Evolutionary conservation across 2,113 vertebrate species (phyloP).

Genomic region (Corythornis madagascariensis): DNA sequence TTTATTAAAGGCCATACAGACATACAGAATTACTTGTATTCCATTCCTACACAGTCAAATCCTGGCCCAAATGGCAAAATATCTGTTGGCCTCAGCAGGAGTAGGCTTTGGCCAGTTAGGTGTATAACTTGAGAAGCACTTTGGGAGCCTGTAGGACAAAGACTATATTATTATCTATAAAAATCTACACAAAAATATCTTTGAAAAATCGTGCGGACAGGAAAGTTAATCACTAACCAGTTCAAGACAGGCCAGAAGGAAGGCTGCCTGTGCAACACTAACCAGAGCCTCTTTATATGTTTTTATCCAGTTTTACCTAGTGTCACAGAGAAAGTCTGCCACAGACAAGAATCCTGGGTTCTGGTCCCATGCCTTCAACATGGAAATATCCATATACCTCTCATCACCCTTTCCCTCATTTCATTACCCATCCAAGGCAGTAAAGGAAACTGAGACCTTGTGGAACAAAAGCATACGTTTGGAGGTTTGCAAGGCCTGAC

Average conservation of each 20-base stretch:
- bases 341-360: background rate
- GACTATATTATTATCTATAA: constrained; percentile 19
- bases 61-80: constrained; percentile 16
- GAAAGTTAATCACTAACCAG: background rate
- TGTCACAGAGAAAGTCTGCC: background rate
- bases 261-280: background rate
- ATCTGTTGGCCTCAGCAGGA: constrained; percentile 18
- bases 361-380: background rate
- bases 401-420: background rate
- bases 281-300: background rate
- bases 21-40: constrained; percentile 10
- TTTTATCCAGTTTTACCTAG: background rate
- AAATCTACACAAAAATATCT: constrained; percentile 9
- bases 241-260: background rate
- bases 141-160: constrained; percentile 36
- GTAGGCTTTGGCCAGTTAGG: constrained; percentile 34
- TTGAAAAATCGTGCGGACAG: background rate
- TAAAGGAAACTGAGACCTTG: background rate
- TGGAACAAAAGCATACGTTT: background rate
- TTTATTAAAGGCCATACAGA: constrained; percentile 2
- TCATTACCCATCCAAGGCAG: background rate
- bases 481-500: no score
- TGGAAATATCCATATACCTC: background rate
- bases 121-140: constrained; percentile 47
- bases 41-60: background rate